Evolutionary conservation across 1,140 invertebrate species (phyloP).

Genomic region (Drosophila insularis): DNA sequence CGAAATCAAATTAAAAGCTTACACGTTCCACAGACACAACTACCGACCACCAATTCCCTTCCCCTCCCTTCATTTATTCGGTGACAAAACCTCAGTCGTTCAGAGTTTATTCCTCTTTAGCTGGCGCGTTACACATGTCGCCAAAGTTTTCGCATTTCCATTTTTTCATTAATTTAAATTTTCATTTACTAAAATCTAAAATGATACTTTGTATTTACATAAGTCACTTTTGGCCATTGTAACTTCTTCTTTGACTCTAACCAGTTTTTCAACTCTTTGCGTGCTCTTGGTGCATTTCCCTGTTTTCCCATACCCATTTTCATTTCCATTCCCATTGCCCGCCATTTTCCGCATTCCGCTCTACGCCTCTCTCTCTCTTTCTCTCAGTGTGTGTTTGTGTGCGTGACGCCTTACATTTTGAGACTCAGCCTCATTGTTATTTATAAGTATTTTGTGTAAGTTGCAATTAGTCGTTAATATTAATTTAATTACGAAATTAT

Average conservation of each 20-base stretch:
- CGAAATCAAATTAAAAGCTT: conserved; percentile 78
- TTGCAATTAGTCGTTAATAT: conserved; percentile 60
- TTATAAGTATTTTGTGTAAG: conserved; percentile 56
- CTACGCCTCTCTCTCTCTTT: conserved; percentile 31
- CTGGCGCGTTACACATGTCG: not conserved
- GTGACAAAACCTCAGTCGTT: conserved; percentile 19
- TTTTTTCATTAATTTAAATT: conserved; percentile 70
- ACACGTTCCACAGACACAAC: conserved; percentile 51
- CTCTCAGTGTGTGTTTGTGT: not conserved
- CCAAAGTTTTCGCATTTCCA: conserved; percentile 34
- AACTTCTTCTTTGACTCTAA: conserved; percentile 7
- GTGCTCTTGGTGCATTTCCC: conserved; percentile 50
- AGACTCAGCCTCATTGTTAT: conserved; percentile 25
- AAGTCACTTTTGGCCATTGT: conserved; percentile 9
- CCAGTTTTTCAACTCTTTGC: conserved; percentile 43
- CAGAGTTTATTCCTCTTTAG: conserved; percentile 49
- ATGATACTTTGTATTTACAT: conserved; percentile 12
- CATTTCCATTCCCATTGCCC: conserved; percentile 1
- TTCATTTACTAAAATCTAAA: conserved; percentile 49
- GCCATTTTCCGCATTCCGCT: conserved; percentile 56
- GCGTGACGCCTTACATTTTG: conserved; percentile 60
- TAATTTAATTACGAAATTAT: conserved; percentile 72
- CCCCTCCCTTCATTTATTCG: not conserved
- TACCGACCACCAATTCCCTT: not conserved
- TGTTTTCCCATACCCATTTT: not conserved